Evolutionary conservation across 1,140 invertebrate genomes (phyloP).

Genomic region (Drosophila cardini): DNA sequence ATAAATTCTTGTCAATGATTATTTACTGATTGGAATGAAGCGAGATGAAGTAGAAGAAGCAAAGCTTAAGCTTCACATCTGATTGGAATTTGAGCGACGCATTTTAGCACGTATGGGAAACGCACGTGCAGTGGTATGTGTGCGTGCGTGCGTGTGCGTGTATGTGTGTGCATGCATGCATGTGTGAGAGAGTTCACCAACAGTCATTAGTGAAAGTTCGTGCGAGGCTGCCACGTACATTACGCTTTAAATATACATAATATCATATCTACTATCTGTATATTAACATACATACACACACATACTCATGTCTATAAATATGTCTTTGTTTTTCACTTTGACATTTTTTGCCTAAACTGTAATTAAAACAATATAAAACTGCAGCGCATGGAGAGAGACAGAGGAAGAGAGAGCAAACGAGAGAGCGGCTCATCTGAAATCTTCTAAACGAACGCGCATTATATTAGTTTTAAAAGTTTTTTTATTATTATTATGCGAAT

Average conservation of each 20-base stretch:
- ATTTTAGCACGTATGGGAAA: slow-evolving; percentile 51
- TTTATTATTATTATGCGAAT: slow-evolving; percentile 66
- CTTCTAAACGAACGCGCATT: slow-evolving; percentile 38
- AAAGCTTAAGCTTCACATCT: slow-evolving; percentile 7
- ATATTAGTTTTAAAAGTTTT: slow-evolving; percentile 37
- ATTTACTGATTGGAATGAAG: slow-evolving; percentile 9
- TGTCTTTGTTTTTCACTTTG: slow-evolving; percentile 41
- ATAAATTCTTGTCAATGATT: background rate
- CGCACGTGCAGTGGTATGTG: slow-evolving; percentile 32
- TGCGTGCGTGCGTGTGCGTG: slow-evolving; percentile 21
- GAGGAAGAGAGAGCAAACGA: background rate
- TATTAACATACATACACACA: slow-evolving; percentile 12
- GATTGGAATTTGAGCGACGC: slow-evolving; percentile 25
- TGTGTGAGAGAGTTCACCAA: slow-evolving; percentile 60
- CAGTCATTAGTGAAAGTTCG: slow-evolving; percentile 81
- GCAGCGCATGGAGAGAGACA: background rate
- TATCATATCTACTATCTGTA: slow-evolving; percentile 8
- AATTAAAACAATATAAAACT: slow-evolving; percentile 2
- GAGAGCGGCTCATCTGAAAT: slow-evolving; percentile 19
- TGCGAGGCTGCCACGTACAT: slow-evolving; percentile 68
- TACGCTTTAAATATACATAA: slow-evolving; percentile 46
- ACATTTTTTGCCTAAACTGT: slow-evolving; percentile 38
- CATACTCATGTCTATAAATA: background rate
- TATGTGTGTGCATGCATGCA: slow-evolving; percentile 11
- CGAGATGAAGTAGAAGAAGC: background rate